Percentiles rank a stretch among this genome's conserved stretches.
phyloP scores from a whole-genome alignment of 30 jellyfish, hydroid and myxozoan genomes.

The Mastigias papua region DNA sequence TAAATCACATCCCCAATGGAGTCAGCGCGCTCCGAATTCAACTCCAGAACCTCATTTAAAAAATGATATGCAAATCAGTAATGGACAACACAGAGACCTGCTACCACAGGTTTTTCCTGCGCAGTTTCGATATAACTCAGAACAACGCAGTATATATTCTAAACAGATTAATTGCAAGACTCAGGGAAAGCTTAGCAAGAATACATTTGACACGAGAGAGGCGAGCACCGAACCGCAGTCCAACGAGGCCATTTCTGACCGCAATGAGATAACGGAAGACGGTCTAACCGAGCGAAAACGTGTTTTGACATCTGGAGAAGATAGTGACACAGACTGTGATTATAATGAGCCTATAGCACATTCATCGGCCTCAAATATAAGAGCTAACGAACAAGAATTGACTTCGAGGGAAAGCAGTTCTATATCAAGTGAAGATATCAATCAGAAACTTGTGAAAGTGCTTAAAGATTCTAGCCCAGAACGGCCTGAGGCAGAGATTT shows the following conservation, averaged over 20 bases:
- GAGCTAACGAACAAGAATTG: neutral
- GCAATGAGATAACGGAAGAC: constrained; percentile 50
- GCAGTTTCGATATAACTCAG: constrained; percentile 35
- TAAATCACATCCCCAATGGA: constrained; percentile 39
- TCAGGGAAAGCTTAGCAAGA: constrained; percentile 40
- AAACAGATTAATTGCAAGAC: constrained; percentile 15
- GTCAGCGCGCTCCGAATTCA: constrained; percentile 68
- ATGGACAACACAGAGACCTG: constrained; percentile 50
- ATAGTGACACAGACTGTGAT: constrained; percentile 23
- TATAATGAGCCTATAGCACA: neutral
- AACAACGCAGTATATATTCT: constrained; percentile 8
- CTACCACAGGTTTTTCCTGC: constrained; percentile 65
- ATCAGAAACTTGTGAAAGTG: neutral
- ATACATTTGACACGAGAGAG: constrained; percentile 54
- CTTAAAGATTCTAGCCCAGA: neutral
- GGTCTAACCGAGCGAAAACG: constrained; percentile 24
- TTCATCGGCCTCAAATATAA: constrained; percentile 4
- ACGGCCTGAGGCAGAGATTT: neutral
- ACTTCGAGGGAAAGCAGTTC: neutral
- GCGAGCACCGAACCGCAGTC: constrained; percentile 34
- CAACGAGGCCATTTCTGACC: constrained; percentile 39
- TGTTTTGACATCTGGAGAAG: constrained; percentile 70
- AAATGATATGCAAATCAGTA: constrained; percentile 28
- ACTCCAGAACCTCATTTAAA: constrained; percentile 66
- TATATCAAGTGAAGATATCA: constrained; percentile 9